Evolutionary conservation across 2,888 invertebrate genomes (phyloP), one percentile per base, ranked within the genome.

Genomic region (Scaptodrosophila latifasciaeformis): DNA sequence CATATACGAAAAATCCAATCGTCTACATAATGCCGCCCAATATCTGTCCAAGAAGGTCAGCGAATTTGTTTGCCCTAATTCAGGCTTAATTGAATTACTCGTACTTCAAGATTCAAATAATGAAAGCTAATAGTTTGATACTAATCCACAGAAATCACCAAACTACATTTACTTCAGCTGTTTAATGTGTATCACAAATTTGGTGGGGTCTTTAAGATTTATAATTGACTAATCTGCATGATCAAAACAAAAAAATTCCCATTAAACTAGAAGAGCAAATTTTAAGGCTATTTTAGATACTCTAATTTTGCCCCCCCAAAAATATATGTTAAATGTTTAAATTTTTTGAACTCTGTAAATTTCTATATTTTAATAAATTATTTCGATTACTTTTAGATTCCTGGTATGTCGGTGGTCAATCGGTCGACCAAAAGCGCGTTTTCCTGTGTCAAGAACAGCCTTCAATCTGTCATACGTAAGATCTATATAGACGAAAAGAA

Each of bases 41-140:
- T 91, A 89, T 88, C 88, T 92, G 85, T 89, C 90, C 39, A 84
- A 86, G 85, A 91, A 91, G 91, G 91, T 91, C 77, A 80, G 85
- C 62, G 47, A 47, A 59, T 60, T 47, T 50, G 58, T 70, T 42
- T 45, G 40, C 31, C 27, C 5, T 27, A 27, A 27, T 27, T 27
- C 9, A 5, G 27, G n/a, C n/a, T n/a, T n/a, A n/a, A n/a, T n/a
- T n/a, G n/a, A n/a, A n/a, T n/a, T n/a, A n/a, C n/a, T n/a, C n/a
- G 9, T 27, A 27, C 27, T 5, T 9, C 27, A 27, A 44, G 54
- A 57, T 39, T 54, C 29, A 51, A 35, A 30, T 42, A 58, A 35
- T 15, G 10, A 40, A 19, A 44, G 68, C 58, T 75, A 68, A 71
- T 49, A 58, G 53, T 21, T 40, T 13, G 7, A 17, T n/a, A 35